A percentile compares a stretch with the other conserved stretches of the same genome.
phyloP scores from a whole-genome alignment of 2,888 invertebrate species.

The Parnassius apollo region DNA sequence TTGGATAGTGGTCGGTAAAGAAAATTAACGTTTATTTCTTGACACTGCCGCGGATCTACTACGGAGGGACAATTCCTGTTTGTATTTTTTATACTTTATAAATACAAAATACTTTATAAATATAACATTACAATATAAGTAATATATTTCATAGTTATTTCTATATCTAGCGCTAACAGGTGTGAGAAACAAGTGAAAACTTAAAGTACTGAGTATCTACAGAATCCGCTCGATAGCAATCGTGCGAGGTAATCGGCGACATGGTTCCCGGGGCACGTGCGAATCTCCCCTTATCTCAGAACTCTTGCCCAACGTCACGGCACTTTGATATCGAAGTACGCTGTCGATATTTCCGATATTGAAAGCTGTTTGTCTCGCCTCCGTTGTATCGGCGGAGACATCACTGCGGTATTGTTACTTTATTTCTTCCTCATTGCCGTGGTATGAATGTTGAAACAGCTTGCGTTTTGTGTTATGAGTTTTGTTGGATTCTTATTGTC shows the following conservation, averaged over 20 bases:
- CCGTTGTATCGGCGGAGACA: constrained; percentile 52
- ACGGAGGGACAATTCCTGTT: too few species aligned
- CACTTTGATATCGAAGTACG: constrained; percentile 55
- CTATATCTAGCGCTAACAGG: constrained; percentile 1
- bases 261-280: constrained; percentile 56
- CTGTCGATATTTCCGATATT: constrained; percentile 60
- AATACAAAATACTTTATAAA: too few species aligned
- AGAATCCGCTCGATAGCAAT: constrained; percentile 39
- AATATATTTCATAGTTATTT: too few species aligned
- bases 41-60: too few species aligned
- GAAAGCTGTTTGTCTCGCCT: constrained; percentile 66
- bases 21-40: too few species aligned
- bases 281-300: constrained; percentile 43
- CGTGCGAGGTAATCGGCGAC: constrained; percentile 52
- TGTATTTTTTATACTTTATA: too few species aligned
- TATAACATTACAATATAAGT: too few species aligned
- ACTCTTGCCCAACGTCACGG: constrained; percentile 44
- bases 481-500: constrained; percentile 20
- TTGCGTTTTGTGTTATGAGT: constrained; percentile 18
- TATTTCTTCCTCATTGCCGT: constrained; percentile 55
- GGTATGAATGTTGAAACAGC: constrained; percentile 19
- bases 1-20: too few species aligned
- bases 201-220: constrained; percentile 19
- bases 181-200: constrained; percentile 12
- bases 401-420: constrained; percentile 46